Percentiles rank a stretch among this genome's conserved stretches.
phyloP scores from a whole-genome alignment of 2,797 vertebrate species.

The Eulemur mongoz region DNA sequence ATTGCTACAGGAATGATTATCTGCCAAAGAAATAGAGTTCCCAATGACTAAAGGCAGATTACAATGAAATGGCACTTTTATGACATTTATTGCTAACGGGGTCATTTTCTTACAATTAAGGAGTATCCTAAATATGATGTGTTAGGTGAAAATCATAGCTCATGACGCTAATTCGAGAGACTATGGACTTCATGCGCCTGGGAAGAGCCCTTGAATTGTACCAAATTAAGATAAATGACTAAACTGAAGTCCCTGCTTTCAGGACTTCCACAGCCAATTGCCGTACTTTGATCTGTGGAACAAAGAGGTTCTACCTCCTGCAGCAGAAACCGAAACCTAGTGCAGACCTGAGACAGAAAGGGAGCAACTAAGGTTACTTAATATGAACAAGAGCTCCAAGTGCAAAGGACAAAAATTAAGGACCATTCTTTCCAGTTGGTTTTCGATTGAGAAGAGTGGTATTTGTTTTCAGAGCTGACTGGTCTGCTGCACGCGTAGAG shows the following conservation, averaged over 20 bases:
- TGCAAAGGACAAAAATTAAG: not conserved
- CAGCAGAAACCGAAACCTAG: not conserved
- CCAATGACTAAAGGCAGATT: fast-evolving
- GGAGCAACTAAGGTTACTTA: too few relatives aligned
- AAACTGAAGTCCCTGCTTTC: too few relatives aligned
- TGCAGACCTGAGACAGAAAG: not conserved
- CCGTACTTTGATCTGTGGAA: not conserved
- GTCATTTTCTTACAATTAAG: not conserved
- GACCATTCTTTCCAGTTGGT: not conserved
- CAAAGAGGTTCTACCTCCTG: too few relatives aligned
- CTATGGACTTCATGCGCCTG: fast-evolving
- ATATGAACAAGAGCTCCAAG: not conserved
- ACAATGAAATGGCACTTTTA: not conserved
- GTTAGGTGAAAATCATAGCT: fast-evolving
- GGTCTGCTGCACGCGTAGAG: fast-evolving
- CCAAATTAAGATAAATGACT: not conserved
- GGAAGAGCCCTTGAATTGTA: not conserved
- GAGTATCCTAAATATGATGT: too few relatives aligned
- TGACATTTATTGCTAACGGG: not conserved
- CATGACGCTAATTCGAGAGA: fast-evolving
- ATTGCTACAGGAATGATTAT: fast-evolving
- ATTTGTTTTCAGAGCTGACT: not conserved
- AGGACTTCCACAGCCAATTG: not conserved
- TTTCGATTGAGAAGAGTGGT: fast-evolving
- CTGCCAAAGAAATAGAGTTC: not conserved